phyloP scores from a whole-genome alignment of 1,140 invertebrate genomes.

The Nomia melanderi region DNA sequence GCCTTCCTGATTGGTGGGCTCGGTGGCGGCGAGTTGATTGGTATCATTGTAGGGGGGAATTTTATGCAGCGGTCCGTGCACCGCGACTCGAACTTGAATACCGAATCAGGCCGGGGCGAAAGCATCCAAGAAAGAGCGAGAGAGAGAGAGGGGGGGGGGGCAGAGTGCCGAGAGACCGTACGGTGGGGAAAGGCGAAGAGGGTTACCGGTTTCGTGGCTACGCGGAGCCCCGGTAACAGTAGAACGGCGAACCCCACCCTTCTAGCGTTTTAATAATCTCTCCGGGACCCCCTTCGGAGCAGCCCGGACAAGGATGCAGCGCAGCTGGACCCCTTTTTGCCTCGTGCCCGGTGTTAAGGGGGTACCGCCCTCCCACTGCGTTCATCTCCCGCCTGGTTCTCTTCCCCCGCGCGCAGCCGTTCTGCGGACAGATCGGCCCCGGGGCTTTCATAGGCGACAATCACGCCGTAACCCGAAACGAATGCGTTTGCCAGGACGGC shows the following conservation, averaged over 20 bases:
- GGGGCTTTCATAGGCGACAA: constrained; percentile 42
- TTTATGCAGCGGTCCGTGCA: constrained; percentile 75
- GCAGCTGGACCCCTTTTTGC: constrained; percentile 70
- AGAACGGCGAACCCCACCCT: constrained; percentile 52
- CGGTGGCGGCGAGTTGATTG: constrained; percentile 73
- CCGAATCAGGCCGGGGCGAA: constrained; percentile 65
- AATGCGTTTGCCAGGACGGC: constrained; percentile 28
- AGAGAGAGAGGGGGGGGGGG: too few relatives aligned
- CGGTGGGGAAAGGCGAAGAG: constrained; percentile 21
- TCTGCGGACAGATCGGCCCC: constrained; percentile 16
- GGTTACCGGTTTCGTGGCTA: constrained; percentile 67
- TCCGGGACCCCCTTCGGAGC: constrained; percentile 67
- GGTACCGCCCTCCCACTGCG: constrained; percentile 73
- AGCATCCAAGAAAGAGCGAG: too few relatives aligned
- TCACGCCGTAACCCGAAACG: constrained; percentile 40
- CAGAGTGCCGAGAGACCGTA: neutral
- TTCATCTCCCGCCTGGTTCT: constrained; percentile 32
- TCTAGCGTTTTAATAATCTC: constrained; percentile 76
- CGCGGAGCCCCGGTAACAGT: constrained; percentile 63
- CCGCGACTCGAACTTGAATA: constrained; percentile 70
- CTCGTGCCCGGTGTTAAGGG: constrained; percentile 75
- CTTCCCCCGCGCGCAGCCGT: constrained; percentile 35
- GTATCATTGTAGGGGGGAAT: constrained; percentile 76
- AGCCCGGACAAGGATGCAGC: constrained; percentile 69
- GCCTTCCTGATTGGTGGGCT: constrained; percentile 68